Base-by-base conservation (phyloP, 2,888 invertebrate genomes). In the Pachymerium ferrugineum region DNA sequence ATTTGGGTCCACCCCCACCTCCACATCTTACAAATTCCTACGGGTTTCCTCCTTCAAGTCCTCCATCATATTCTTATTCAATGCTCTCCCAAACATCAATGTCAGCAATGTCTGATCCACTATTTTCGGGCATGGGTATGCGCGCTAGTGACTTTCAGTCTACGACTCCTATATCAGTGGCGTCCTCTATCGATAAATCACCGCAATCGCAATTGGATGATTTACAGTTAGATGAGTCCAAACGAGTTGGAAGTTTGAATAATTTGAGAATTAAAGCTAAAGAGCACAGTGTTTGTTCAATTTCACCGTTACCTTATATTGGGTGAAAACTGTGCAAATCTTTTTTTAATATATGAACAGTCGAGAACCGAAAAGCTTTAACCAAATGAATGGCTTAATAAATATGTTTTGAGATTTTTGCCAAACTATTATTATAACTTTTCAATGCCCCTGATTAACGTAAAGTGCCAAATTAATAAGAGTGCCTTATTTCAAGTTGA, bases 81-180 rank as follows among this genome's bases (percentile, higher is more conserved):
- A 74, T 70, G 70, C 28, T 75, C 35, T 22, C 73, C 30, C 73
- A 75, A 16, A 73, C 62, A 31, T 16, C 73, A n/a, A 74, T 75
- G 70, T 42, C 38, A 2, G 74, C 12, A 8, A 69, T 76, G 71
- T 25, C 73, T 12, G 76, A 76, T 69, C 70, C 74, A 19, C 38
- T 76, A 3, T 76, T 75, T 42, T 71, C 76, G 1, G 42, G 70
- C 12, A 42, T 74, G 54, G 72, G 74, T 31, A 74, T 75, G 74
- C 33, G 72, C 6, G 19, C 67, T 16, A 54, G 28, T 10, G 74
- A 70, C 6, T 74, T 31, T 8, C 71, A n/a, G n/a, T 16, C 33
- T 1, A n/a, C 47, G 19, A 22, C 29, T 19, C 54, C 54, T 2
- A 38, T 38, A 4, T 38, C 38, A 38, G 38, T 38, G 38, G 14